Conservation (phyloP, 2,113 vertebrate genomes). For the Hystrix brachyura region DNA sequence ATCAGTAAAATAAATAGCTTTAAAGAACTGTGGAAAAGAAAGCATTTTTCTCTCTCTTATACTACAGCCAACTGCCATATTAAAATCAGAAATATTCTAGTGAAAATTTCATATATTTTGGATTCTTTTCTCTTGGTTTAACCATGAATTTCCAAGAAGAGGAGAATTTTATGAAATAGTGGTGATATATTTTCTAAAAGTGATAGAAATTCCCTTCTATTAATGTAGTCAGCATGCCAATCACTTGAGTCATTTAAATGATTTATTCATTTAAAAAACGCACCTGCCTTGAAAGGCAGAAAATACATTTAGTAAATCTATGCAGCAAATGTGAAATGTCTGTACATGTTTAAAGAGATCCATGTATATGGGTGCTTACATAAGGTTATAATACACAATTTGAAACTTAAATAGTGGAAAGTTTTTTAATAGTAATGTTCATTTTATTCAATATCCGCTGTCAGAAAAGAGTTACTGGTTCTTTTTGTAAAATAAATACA, state of each 20-base stretch:
- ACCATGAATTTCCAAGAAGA: background rate
- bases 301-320: background rate
- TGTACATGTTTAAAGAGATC: background rate
- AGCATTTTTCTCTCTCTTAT: background rate
- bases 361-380: background rate
- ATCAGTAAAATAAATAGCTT: background rate
- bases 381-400: background rate
- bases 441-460: slow-evolving; percentile 23
- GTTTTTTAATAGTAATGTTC: background rate
- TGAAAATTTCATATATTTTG: background rate
- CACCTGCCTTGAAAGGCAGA: background rate
- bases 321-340: background rate
- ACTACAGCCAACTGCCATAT: background rate
- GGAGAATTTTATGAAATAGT: background rate
- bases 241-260: slow-evolving; percentile 44
- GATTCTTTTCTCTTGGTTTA: slow-evolving; percentile 32
- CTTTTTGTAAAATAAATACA: slow-evolving; percentile 31
- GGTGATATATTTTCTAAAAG: slow-evolving; percentile 14
- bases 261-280: slow-evolving; percentile 36
- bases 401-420: background rate
- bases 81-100: background rate
- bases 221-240: background rate
- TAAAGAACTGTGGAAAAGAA: background rate
- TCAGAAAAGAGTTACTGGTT: slow-evolving; percentile 37
- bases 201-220: background rate